These are phyloP conservation scores for Axis porcinus DNA, from an alignment of 2,113 vertebrate species.

Conservation along the genomic window DNA sequence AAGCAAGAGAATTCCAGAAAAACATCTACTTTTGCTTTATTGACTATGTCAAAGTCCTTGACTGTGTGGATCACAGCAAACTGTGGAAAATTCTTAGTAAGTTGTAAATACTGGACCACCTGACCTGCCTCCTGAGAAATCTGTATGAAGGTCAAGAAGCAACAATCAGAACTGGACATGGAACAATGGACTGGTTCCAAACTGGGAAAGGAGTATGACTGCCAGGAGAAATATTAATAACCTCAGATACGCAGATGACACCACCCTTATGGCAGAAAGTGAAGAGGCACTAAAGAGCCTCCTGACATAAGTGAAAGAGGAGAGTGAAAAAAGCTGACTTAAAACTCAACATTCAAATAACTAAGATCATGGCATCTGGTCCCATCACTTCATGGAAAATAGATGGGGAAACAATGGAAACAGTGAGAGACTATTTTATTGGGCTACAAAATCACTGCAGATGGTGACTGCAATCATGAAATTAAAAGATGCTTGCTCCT, in stretches of 20 bases:
- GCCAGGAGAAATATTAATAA: background rate
- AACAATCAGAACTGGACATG: background rate
- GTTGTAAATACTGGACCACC: background rate
- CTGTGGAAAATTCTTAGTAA: background rate
- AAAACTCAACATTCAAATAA: background rate
- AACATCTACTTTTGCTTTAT: background rate
- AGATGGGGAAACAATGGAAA: background rate
- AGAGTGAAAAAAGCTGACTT: background rate
- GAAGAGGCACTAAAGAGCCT: background rate
- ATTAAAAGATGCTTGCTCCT: background rate
- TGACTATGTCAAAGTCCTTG: background rate
- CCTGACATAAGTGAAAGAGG: background rate
- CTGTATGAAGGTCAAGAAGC: background rate
- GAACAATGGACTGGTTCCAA: background rate
- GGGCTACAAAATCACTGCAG: background rate
- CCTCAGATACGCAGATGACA: rapidly evolving
- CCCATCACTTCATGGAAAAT: background rate
- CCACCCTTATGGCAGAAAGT: background rate
- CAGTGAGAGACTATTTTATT: background rate
- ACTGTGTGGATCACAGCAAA: background rate
- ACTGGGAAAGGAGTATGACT: background rate
- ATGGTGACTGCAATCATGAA: background rate
- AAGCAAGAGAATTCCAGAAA: background rate
- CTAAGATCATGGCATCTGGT: background rate
- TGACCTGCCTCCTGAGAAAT: background rate